These are phyloP conservation scores for Micrastur ruficollis DNA, from an alignment of 2,797 vertebrate genomes.

Conservation along the genomic window DNA sequence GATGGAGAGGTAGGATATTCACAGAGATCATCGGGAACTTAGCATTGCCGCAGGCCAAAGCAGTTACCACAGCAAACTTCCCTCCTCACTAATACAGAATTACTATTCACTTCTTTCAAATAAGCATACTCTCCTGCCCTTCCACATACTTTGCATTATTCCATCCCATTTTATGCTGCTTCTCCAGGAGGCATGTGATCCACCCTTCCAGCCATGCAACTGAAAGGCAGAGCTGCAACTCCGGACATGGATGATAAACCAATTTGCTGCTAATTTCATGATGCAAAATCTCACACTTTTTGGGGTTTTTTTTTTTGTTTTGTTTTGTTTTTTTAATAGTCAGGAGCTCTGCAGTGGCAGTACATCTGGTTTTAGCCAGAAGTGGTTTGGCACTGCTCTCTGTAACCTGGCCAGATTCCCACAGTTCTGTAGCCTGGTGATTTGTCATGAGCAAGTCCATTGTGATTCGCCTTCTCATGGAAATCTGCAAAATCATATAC, in stretches of 20 bases:
- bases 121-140: background rate
- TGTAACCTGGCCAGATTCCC: background rate
- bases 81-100: background rate
- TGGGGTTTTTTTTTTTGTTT: no score
- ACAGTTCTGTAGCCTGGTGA: background rate
- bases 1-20: background rate
- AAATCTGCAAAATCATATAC: background rate
- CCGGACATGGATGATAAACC: background rate
- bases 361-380: background rate
- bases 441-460: background rate
- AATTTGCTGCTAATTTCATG: background rate
- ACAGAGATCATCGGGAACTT: background rate
- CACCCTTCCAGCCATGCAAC: background rate
- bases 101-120: background rate
- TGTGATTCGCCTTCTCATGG: background rate
- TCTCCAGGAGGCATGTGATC: background rate
- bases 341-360: background rate
- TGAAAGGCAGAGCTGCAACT: background rate
- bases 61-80: background rate
- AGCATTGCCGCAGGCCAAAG: background rate
- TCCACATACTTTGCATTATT: background rate
- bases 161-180: background rate
- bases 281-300: background rate
- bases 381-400: background rate
- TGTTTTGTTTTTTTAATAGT: background rate